Evolutionary conservation across 2,797 vertebrate species (phyloP), one percentile per base, ranked within the genome.

Genomic region (Trachops cirrhosus): DNA sequence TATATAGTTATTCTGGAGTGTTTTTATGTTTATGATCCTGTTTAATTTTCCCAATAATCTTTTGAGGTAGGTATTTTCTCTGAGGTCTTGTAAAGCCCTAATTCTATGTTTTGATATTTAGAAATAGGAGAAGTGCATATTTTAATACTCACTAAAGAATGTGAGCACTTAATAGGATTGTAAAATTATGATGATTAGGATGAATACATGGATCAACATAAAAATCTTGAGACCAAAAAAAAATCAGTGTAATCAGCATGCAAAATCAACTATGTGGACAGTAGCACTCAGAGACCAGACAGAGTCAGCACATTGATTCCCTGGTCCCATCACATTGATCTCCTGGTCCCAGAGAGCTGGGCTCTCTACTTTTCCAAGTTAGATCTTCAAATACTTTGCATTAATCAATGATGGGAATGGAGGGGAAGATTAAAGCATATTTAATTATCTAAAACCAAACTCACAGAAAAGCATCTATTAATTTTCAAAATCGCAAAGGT

Each of bases 371-470:
- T 68, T 92, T 68, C 70, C 6, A 91, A 14, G 8, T 41, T 64
- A 84, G 41, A 48, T 34, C 44, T 79, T 96, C n/a, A 80, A 10
- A 77, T 46, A 16, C 48, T 91, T 77, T 62, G 7, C 6, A 39
- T 82, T 80, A 39, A 67, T 78, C 57, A 83, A 19, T 2, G 34
- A 64, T 9, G 10, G 18, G 41, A 86, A 26, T 62, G 22, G 12
- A 89, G 26, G 41, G 59, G 26, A 93, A 94, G 59, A n/a, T 48
- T 54, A 79, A 77, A 84, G 57, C 26, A 52, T 79, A 46, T 26
- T 86, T 71, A 86, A 57, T 87, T 41, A 79, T 39, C 59, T 95
- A 75, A 80, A 92, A 95, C 50, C 41, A 73, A 87, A 39, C 44
- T 79, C 67, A 95, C 11, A 90, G 92, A 50, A 92, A 87, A 89